Evolutionary conservation across 53 echinoderm and acorn worm genomes (phyloP).

Genomic region (Paelopatides confundens): DNA sequence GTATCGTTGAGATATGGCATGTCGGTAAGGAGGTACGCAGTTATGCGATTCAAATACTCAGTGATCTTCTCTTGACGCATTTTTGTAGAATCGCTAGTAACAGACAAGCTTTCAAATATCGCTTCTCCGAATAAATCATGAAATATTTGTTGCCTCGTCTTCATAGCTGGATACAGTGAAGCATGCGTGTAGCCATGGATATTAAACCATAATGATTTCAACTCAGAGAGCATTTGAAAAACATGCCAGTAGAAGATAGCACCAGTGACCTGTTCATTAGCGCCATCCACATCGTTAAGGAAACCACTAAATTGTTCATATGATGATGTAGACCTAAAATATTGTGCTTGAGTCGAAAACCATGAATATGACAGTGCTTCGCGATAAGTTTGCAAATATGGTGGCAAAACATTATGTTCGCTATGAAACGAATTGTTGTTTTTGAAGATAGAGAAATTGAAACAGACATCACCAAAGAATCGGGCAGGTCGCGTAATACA

Average conservation of each 20-base stretch:
- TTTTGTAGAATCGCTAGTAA: neutral
- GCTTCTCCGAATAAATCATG: neutral
- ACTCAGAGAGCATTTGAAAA: neutral
- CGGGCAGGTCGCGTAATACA: neutral
- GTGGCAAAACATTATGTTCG: neutral
- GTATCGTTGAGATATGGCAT: too few relatives aligned
- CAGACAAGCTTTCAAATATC: neutral
- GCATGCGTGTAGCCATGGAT: neutral
- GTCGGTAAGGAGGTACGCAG: constrained; percentile 5
- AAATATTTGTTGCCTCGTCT: neutral
- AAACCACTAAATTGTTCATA: neutral
- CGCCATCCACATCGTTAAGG: neutral
- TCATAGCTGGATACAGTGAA: too few relatives aligned
- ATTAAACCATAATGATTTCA: neutral
- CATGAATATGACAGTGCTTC: neutral
- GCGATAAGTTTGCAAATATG: neutral
- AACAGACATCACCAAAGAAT: neutral
- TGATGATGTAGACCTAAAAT: neutral
- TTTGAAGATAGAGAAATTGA: neutral
- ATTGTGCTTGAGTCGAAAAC: neutral
- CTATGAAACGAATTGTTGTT: neutral
- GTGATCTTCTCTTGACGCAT: neutral
- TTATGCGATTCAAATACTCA: neutral
- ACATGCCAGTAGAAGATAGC: constrained; percentile 3
- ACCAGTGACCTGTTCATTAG: neutral